Conservation (phyloP, 1,140 invertebrate genomes). For the Drosophila prosaltans region DNA sequence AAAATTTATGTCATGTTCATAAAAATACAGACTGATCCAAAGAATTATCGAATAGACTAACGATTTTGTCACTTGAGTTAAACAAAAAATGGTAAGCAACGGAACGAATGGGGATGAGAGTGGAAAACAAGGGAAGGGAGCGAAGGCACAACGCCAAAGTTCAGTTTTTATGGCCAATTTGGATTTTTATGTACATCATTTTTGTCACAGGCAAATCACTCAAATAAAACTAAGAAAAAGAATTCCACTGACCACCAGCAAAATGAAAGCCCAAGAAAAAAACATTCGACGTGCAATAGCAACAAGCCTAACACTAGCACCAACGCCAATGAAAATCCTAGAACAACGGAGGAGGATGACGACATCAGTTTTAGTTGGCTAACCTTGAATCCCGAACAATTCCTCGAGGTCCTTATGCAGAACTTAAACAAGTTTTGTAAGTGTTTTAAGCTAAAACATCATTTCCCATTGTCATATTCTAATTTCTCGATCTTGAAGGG, state of each 20-base stretch:
- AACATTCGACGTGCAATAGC: neutral
- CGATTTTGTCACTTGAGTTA: neutral
- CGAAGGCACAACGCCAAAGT: conserved; percentile 24
- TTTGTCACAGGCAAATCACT: conserved; percentile 5
- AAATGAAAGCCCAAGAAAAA: neutral
- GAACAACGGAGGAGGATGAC: neutral
- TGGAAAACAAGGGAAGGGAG: neutral
- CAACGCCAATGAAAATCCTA: neutral
- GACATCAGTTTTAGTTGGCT: neutral
- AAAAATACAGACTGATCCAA: no score
- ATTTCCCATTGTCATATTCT: neutral
- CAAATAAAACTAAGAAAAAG: conserved; percentile 2
- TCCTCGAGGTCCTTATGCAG: conserved; percentile 45
- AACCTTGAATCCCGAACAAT: conserved; percentile 39
- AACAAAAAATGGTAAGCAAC: conserved; percentile 2
- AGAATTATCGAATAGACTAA: no score
- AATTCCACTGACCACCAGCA: neutral
- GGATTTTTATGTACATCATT: neutral
- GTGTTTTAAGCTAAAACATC: neutral
- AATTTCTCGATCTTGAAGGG: conserved; percentile 43
- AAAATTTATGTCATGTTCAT: no score
- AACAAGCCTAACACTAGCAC: neutral
- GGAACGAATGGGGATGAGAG: neutral
- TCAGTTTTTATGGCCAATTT: conserved; percentile 22
- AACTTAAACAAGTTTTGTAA: conserved; percentile 54